Base-by-base conservation (phyloP, 2,113 vertebrate genomes). In the Oreochromis spilurus region DNA sequence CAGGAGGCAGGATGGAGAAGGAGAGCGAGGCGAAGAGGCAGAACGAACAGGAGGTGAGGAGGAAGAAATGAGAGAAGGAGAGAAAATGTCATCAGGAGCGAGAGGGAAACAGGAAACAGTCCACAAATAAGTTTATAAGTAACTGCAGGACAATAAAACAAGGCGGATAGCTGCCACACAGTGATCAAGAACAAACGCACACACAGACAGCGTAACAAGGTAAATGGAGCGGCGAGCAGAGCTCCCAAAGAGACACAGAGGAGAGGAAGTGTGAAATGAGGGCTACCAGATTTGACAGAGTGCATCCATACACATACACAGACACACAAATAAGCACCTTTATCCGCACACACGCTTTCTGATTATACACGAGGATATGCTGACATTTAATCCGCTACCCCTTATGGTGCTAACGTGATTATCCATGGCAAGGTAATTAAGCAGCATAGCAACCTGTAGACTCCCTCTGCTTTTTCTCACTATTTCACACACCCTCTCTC, bases 381-480 rank as follows among this genome's bases (percentile, higher is more conserved):
- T 93, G 91, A 92, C 89, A 91, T 94, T 94, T 92, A 93, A 95
- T 93, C 89, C 67, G 11, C 84, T 79, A 84, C 88, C 86, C 54
- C 88, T 90, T 81, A 80, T 84, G 65, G 87, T 60, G 70, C 82
- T 81, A 93, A 93, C 85, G 86, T 89, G 89, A 92, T 94, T 95
- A 92, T 93, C 87, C 86, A 89, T 67, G 84, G 91, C 86, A 88
- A 92, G 89, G 86, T 93, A 94, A 95, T 94, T 94, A 94, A 85
- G 81, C 83, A 89, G 88, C 88, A 91, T 65, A 84, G 52, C 81
- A 87, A 93, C 89, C 90, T 89, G 92, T 89, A 79, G 88, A 79
- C 81, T 84, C 58, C 19, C 16, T 79, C 53, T 62, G 29, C 40
- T 9, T 50, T 17, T 40, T 24, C 10, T 78, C 36, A 26, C 52